These are phyloP conservation scores for Elmis aenea DNA, from an alignment of 2,888 invertebrate species.

Conservation along the genomic window DNA sequence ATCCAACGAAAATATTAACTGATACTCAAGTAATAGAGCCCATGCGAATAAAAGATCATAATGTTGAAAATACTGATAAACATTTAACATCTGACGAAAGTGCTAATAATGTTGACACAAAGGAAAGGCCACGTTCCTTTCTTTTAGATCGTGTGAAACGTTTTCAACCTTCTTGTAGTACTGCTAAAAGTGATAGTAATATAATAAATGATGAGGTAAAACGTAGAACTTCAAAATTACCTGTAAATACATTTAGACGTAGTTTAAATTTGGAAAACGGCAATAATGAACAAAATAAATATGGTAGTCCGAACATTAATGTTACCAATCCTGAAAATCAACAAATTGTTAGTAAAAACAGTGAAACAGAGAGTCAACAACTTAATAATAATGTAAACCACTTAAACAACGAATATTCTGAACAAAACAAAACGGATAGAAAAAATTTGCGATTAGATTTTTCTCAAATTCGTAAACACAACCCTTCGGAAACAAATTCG, in stretches of 20 bases:
- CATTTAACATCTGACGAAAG: no score
- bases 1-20: constrained; percentile 5
- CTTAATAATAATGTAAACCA: constrained; percentile 5
- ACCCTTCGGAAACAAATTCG: constrained; percentile 14
- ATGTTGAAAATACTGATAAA: background rate
- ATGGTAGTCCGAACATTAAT: constrained; percentile 18
- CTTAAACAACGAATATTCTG: constrained; percentile 11
- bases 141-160: constrained; percentile 53
- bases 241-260: constrained; percentile 39
- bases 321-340: no score
- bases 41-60: background rate
- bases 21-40: background rate
- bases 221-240: constrained; percentile 38
- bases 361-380: constrained; percentile 1
- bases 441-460: constrained; percentile 61
- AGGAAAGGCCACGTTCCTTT: constrained; percentile 49
- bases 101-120: constrained; percentile 6
- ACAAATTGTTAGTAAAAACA: constrained; percentile 1
- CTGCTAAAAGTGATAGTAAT: constrained; percentile 47
- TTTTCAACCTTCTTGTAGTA: constrained; percentile 46
- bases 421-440: constrained; percentile 34
- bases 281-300: constrained; percentile 27
- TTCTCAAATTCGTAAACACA: constrained; percentile 37
- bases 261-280: constrained; percentile 41
- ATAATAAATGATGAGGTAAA: constrained; percentile 24